phyloP scores from a whole-genome alignment of 2,888 invertebrate species.

The Tetramorium bicarinatum region DNA sequence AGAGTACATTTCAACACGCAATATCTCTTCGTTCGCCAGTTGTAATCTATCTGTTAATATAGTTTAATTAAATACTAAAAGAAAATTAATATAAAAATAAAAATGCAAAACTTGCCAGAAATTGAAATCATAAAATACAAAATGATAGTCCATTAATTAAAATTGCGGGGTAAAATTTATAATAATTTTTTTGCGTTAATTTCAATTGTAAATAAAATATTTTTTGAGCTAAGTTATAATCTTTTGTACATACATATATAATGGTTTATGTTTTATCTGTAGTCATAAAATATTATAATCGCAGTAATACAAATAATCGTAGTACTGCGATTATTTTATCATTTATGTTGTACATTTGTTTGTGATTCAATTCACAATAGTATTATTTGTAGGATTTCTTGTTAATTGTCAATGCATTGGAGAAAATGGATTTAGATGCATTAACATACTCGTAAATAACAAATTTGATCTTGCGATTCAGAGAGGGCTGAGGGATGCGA shows the following conservation, averaged over 20 bases:
- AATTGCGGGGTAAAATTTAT: neutral
- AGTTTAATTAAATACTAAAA: neutral
- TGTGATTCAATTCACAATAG: neutral
- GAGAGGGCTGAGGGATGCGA: neutral
- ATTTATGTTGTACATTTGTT: neutral
- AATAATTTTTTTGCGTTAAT: neutral
- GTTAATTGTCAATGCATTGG: constrained; percentile 25
- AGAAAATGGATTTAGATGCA: neutral
- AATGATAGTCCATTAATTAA: neutral
- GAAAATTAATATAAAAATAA: neutral
- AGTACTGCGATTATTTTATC: neutral
- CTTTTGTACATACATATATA: neutral
- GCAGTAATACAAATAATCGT: neutral
- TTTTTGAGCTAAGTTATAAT: neutral
- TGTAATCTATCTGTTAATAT: constrained; percentile 10
- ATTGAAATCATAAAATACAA: neutral
- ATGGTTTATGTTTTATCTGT: neutral
- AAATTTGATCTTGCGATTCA: neutral
- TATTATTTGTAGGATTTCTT: neutral
- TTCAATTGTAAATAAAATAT: neutral
- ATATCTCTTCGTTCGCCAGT: neutral
- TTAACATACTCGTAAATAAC: constrained; percentile 8
- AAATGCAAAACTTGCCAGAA: constrained; percentile 2
- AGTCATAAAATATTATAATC: neutral
- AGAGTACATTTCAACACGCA: constrained; percentile 19